Evolutionary conservation across 2,797 vertebrate species (phyloP).

Genomic region (Sebastes nivosus): DNA sequence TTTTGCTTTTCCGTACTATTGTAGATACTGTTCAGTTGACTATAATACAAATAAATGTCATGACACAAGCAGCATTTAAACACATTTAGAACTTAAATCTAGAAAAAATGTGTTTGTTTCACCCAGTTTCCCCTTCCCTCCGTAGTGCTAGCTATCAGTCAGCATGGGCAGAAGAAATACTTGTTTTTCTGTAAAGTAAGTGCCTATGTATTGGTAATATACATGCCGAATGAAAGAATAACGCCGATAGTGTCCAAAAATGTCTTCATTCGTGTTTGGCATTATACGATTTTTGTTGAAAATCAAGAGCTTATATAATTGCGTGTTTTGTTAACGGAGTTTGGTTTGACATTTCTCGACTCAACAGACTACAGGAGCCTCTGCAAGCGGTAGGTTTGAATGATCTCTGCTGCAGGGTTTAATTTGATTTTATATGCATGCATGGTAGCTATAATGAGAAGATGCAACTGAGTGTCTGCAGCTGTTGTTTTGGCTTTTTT

Average conservation of each 20-base stretch:
- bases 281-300: accelerated
- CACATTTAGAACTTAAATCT: too few relatives aligned
- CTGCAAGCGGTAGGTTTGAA: too few relatives aligned
- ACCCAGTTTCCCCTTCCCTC: background rate
- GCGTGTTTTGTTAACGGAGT: background rate
- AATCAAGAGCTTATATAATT: background rate
- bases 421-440: too few relatives aligned
- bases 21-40: background rate
- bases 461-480: too few relatives aligned
- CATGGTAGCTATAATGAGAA: too few relatives aligned
- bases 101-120: background rate
- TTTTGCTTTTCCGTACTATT: background rate
- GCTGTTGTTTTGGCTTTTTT: slow-evolving; percentile 31
- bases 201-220: background rate
- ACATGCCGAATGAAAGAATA: background rate
- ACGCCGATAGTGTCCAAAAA: accelerated
- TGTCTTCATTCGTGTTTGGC: accelerated
- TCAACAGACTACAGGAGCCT: background rate
- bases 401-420: too few relatives aligned
- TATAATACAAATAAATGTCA: too few relatives aligned
- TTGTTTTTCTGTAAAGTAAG: background rate
- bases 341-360: background rate
- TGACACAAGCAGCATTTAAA: too few relatives aligned
- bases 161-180: background rate
- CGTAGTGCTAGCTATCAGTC: accelerated